These are phyloP conservation scores for Drosophila putrida DNA, from an alignment of 2,888 invertebrate species.

Conservation along the genomic window DNA sequence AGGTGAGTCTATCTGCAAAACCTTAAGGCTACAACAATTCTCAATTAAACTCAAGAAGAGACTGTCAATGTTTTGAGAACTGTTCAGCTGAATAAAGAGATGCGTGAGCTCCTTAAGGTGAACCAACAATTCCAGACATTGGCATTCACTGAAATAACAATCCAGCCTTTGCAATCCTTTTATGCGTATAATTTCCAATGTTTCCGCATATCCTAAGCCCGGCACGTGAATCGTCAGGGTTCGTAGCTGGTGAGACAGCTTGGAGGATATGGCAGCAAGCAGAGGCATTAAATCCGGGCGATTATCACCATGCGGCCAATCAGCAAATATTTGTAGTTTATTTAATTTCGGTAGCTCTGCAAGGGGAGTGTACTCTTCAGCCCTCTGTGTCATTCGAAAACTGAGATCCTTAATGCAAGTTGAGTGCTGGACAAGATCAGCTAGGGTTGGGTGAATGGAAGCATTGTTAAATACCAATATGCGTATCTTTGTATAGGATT, in stretches of 20 bases:
- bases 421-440: conserved; percentile 28
- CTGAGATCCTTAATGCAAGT: conserved; percentile 21
- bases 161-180: conserved; percentile 12
- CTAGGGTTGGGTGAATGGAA: conserved; percentile 19
- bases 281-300: conserved; percentile 20
- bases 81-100: conserved; percentile 16
- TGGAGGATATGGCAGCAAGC: conserved; percentile 17
- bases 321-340: conserved; percentile 16
- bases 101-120: conserved; percentile 8
- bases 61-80: conserved; percentile 10
- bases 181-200: conserved; percentile 21
- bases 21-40: conserved; percentile 16
- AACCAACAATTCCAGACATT: conserved; percentile 17
- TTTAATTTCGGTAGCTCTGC: conserved; percentile 9
- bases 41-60: conserved; percentile 18
- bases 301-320: background rate
- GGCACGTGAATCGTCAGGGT: conserved; percentile 19
- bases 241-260: conserved; percentile 16
- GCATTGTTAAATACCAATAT: conserved; percentile 19
- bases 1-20: conserved; percentile 22
- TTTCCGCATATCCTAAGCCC: conserved; percentile 25
- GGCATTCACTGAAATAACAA: conserved; percentile 15
- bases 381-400: conserved; percentile 18
- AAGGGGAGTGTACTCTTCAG: conserved; percentile 31
- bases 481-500: conserved; percentile 32